Evolutionary conservation across 2,113 vertebrate genomes (phyloP).

Genomic region (Xiphophorus maculatus): DNA sequence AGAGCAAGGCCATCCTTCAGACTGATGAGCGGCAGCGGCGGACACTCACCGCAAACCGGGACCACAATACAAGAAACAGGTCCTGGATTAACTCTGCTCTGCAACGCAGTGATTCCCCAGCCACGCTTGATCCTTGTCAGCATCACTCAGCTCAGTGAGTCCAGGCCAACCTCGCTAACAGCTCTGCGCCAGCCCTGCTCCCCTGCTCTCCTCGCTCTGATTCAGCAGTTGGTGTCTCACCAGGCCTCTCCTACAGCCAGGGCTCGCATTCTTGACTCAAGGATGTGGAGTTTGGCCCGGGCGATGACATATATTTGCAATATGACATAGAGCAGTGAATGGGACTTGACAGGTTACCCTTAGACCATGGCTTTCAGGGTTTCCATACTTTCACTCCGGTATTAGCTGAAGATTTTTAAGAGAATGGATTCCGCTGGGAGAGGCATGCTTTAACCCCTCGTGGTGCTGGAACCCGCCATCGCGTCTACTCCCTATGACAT

Average conservation of each 20-base stretch:
- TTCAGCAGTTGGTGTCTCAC: slow-evolving; percentile 75
- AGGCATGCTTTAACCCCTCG: slow-evolving; percentile 68
- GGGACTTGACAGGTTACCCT: slow-evolving; percentile 79
- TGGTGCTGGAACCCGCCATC: slow-evolving; percentile 21
- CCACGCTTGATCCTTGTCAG: slow-evolving; percentile 60
- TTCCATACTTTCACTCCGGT: slow-evolving; percentile 77
- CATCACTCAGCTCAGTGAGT: slow-evolving; percentile 64
- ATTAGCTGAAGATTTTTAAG: slow-evolving; percentile 53
- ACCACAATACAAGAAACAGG: slow-evolving; percentile 46
- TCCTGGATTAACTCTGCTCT: slow-evolving; percentile 51
- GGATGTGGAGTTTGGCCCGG: slow-evolving; percentile 78
- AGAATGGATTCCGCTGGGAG: slow-evolving; percentile 55
- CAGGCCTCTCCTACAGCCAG: slow-evolving; percentile 70
- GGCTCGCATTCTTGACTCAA: slow-evolving; percentile 71
- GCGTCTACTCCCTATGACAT: slow-evolving; percentile 61
- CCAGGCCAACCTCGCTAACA: slow-evolving; percentile 60
- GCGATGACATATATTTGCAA: slow-evolving; percentile 81
- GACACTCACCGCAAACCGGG: slow-evolving; percentile 14
- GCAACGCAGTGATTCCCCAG: slow-evolving; percentile 56
- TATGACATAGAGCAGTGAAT: slow-evolving; percentile 77
- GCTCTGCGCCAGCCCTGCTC: slow-evolving; percentile 49
- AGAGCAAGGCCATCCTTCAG: slow-evolving; percentile 61
- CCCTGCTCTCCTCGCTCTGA: slow-evolving; percentile 60
- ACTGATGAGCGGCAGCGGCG: slow-evolving; percentile 50
- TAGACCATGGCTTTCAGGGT: slow-evolving; percentile 77